Evolutionary conservation across 1,140 invertebrate genomes (phyloP).

Genomic region (Drosophila ananassae): DNA sequence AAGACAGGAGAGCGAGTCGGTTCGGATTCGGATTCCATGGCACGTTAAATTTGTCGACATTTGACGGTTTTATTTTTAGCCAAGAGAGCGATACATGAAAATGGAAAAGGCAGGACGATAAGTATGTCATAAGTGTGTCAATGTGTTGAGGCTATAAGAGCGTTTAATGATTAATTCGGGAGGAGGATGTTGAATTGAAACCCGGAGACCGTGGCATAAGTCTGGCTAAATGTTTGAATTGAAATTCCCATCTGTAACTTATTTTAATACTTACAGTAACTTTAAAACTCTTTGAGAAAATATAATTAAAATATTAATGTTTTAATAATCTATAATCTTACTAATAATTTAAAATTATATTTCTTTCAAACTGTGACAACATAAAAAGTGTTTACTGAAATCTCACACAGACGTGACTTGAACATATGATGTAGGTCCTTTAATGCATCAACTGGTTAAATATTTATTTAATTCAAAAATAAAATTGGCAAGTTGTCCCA

Average conservation of each 20-base stretch:
- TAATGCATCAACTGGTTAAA: not conserved
- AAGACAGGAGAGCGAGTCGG: conserved; percentile 1
- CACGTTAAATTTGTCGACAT: conserved; percentile 39
- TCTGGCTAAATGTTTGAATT: too few species aligned
- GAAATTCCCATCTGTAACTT: too few species aligned
- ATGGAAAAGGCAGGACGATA: conserved; percentile 11
- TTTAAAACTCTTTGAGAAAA: too few species aligned
- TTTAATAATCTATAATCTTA: too few species aligned
- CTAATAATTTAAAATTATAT: too few species aligned
- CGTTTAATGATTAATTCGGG: conserved; percentile 32
- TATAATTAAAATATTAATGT: too few species aligned
- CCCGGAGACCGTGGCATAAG: not conserved
- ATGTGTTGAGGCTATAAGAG: not conserved
- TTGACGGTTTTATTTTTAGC: conserved; percentile 72
- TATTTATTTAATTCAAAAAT: not conserved
- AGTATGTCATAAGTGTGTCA: conserved; percentile 2
- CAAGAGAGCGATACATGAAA: conserved; percentile 19
- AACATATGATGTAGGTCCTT: too few species aligned
- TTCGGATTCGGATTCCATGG: conserved; percentile 4
- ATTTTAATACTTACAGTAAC: too few species aligned
- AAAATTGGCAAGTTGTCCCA: not conserved
- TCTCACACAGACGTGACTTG: too few species aligned
- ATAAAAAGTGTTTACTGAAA: too few species aligned
- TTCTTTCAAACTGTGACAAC: too few species aligned
- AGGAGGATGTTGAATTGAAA: not conserved